Conservation (phyloP, 2,888 invertebrate genomes). For the Lycia hirtaria region DNA sequence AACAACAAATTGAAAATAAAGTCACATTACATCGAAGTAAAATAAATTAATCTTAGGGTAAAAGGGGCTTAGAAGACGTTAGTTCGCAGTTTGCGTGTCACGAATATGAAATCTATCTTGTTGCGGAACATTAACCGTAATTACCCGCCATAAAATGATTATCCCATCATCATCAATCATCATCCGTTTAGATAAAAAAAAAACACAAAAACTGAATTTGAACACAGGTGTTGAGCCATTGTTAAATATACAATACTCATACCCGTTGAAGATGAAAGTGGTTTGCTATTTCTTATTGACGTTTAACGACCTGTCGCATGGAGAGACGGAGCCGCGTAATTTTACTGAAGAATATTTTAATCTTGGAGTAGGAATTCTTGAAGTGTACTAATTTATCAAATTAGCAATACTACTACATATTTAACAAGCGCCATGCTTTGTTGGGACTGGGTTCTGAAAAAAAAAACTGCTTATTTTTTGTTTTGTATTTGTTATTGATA, state of each 20-base stretch:
- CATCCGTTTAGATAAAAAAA: constrained; percentile 19
- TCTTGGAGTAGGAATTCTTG: background rate
- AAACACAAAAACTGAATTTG: constrained; percentile 5
- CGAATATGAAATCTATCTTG: constrained; percentile 21
- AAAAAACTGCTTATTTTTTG: no score
- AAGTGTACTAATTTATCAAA: background rate
- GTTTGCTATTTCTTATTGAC: background rate
- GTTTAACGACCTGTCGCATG: background rate
- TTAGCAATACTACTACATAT: no score
- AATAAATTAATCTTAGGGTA: no score
- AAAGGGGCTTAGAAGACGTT: no score
- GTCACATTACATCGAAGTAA: no score
- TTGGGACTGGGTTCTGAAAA: no score
- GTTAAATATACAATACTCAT: constrained; percentile 13
- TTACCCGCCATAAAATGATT: constrained; percentile 27
- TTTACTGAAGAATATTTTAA: background rate
- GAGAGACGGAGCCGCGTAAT: no score
- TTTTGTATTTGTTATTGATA: no score
- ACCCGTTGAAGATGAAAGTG: constrained; percentile 13
- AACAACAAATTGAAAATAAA: no score
- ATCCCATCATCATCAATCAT: constrained; percentile 28
- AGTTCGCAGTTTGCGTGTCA: constrained; percentile 12
- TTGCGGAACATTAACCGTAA: constrained; percentile 20
- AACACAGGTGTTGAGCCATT: constrained; percentile 4
- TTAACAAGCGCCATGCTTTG: no score